Evolutionary conservation across 2,113 vertebrate species (phyloP).

Genomic region (Saguinus midas): DNA sequence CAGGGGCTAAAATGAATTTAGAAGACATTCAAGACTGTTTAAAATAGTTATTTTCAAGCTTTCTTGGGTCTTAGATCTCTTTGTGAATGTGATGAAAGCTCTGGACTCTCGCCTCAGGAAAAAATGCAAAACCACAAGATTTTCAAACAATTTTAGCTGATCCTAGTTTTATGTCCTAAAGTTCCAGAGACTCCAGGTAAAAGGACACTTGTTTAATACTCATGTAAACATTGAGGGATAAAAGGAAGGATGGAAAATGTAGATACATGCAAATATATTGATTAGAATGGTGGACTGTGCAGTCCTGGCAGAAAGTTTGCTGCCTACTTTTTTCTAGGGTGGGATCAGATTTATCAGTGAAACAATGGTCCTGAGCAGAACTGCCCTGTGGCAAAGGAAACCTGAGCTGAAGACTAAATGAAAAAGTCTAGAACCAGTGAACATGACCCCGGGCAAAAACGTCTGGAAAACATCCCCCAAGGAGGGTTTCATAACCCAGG

Average conservation of each 20-base stretch:
- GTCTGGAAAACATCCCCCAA: background rate
- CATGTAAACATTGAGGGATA: background rate
- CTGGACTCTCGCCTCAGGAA: background rate
- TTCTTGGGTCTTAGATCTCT: constrained; percentile 11
- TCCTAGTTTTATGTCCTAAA: background rate
- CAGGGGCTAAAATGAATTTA: constrained; percentile 18
- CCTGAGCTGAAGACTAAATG: background rate
- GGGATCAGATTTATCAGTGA: background rate
- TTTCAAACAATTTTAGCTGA: background rate
- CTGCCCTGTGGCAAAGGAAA: background rate
- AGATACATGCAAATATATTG: background rate
- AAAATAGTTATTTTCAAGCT: background rate
- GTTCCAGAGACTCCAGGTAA: background rate
- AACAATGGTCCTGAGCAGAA: background rate
- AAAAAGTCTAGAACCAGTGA: background rate
- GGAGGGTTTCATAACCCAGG: background rate
- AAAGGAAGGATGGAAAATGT: background rate
- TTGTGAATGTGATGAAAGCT: background rate
- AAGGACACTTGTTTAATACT: background rate
- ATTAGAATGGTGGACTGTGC: background rate
- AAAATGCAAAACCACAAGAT: background rate
- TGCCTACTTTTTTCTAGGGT: background rate
- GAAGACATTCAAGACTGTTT: constrained; percentile 1
- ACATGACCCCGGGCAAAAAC: background rate
- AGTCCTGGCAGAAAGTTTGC: background rate